Base-by-base conservation (phyloP, 2,797 vertebrate species). In the Amblyraja radiata region DNA sequence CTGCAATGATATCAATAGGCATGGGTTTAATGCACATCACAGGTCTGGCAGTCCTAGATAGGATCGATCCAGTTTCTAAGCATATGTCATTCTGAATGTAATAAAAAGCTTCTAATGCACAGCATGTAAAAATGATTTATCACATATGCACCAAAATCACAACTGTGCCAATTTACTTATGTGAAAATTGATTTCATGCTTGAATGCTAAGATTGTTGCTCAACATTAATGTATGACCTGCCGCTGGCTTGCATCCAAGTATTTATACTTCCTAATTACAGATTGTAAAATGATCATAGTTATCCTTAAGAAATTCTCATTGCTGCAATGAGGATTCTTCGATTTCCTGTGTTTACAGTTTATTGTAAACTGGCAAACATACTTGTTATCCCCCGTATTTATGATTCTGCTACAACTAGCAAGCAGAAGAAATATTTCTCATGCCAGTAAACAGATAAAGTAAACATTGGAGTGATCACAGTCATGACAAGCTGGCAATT, bases 141-240 rank as follows among this genome's bases (percentile, higher is more conserved):
- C n/a, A n/a, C 16, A 68, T 36, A 90, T 90, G 61, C 63, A 88
- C n/a, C 61, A 90, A 63, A 68, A 90, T 90, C 28, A 90, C 63
- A 90, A 28, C 46, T 90, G 63, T 90, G n/a, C 21, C 63, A 90
- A 90, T 36, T 90, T 90, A 68, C 84, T 90, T 36, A 0, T n/a
- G 61, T 18, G 63, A 68, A 6, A 88, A n/a, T 88, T 32, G 28
- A 88, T 90, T 90, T 90, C 61, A 65, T 88, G 84, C 84, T 32
- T n/a, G 58, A 65, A 88, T 32, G 28, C 25, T 5, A 65, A n/a
- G 63, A 68, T 68, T 68, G 61, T 90, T n/a, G 63, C 32, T 90
- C 39, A 90, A 68, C 39, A 63, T 71, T 68, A 71, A n/a, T 36
- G 28, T 90, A 32, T 71, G n/a, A 90, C 63, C 6, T 90, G 61